phyloP scores from a whole-genome alignment of 1,140 invertebrate species.

The Dolichoris vasculosae region DNA sequence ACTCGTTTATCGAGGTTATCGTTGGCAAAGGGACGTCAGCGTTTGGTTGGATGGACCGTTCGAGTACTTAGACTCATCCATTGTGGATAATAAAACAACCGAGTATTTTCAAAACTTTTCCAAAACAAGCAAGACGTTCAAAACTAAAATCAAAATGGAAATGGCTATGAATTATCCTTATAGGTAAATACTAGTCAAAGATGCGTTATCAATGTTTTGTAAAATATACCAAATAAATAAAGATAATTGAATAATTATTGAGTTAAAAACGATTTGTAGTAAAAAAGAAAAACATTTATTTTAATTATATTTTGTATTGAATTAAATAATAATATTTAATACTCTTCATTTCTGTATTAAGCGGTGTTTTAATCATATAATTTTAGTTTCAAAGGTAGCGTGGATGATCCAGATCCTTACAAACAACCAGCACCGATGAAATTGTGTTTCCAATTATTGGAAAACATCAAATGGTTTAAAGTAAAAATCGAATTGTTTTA shows the following conservation, averaged over 20 bases:
- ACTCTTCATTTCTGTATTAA: too few relatives aligned
- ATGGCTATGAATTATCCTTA: conserved; percentile 80
- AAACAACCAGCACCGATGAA: conserved; percentile 87
- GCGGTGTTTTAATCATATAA: not conserved
- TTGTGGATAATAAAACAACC: conserved; percentile 83
- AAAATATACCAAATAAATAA: too few relatives aligned
- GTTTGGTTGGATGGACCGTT: conserved; percentile 95
- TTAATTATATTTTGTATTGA: too few relatives aligned
- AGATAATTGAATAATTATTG: too few relatives aligned
- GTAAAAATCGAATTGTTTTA: conserved; percentile 61
- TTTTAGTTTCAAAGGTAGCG: conserved; percentile 74
- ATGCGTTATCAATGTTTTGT: too few relatives aligned
- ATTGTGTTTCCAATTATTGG: conserved; percentile 81
- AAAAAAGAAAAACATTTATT: too few relatives aligned
- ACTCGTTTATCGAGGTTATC: conserved; percentile 78
- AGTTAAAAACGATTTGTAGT: too few relatives aligned
- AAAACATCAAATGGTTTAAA: conserved; percentile 86
- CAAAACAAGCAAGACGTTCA: conserved; percentile 87
- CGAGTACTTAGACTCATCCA: conserved; percentile 83
- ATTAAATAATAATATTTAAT: too few relatives aligned
- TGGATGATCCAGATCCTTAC: conserved; percentile 85
- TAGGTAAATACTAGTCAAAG: too few relatives aligned
- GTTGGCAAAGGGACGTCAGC: conserved; percentile 87
- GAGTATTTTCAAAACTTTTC: conserved; percentile 84
- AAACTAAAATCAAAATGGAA: conserved; percentile 85